phyloP scores from a whole-genome alignment of 2,888 invertebrate species.

The Resseliella maxima region DNA sequence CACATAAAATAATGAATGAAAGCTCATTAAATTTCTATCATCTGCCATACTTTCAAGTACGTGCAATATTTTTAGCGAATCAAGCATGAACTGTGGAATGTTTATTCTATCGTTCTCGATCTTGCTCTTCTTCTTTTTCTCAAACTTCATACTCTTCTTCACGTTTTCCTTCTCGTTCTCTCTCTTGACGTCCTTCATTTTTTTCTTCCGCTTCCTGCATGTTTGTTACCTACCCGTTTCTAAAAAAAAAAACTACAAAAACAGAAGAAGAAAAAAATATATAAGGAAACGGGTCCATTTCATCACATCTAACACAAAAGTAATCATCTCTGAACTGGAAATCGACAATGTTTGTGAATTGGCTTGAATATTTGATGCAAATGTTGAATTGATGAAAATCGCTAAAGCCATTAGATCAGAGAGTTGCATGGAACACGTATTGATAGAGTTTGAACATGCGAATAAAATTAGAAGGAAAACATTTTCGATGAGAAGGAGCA shows the following conservation, averaged over 20 bases:
- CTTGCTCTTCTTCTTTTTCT: too few species aligned
- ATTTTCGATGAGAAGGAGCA: neutral
- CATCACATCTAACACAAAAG: neutral
- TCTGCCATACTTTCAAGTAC: neutral
- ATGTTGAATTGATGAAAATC: slow-evolving; percentile 51
- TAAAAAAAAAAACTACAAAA: neutral
- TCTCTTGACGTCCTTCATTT: too few species aligned
- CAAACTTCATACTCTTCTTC: too few species aligned
- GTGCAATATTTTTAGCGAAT: neutral
- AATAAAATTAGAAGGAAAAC: neutral
- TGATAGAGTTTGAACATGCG: slow-evolving; percentile 41
- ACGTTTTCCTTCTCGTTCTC: too few species aligned
- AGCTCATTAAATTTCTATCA: slow-evolving; percentile 48
- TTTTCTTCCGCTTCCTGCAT: too few species aligned
- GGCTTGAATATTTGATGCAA: slow-evolving; percentile 34
- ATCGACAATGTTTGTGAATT: slow-evolving; percentile 24
- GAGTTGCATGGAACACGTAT: neutral
- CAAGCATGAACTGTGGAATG: neutral
- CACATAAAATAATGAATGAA: slow-evolving; percentile 17
- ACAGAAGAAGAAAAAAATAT: neutral
- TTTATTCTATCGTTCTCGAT: too few species aligned
- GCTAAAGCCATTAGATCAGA: neutral
- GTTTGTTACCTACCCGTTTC: too few species aligned
- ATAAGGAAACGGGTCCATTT: neutral
- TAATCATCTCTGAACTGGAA: neutral